Conservation (phyloP, 2,797 vertebrate genomes). For the Aldrovandia affinis region DNA sequence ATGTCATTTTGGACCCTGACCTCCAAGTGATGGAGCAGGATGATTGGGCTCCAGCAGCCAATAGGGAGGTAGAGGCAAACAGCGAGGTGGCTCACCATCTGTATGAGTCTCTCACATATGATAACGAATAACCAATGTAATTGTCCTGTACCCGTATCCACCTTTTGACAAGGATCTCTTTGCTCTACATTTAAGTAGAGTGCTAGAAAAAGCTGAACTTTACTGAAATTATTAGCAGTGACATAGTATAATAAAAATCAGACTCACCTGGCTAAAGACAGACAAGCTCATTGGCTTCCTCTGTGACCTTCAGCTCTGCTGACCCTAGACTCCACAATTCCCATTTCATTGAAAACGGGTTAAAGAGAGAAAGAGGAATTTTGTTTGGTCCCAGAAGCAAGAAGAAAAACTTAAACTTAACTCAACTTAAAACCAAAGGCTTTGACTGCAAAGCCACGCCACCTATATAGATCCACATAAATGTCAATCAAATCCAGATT, state of each 20-base stretch:
- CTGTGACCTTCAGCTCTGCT: not conserved
- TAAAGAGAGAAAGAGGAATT: too few species aligned
- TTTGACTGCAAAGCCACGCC: not conserved
- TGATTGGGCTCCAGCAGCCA: not conserved
- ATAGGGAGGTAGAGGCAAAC: not conserved
- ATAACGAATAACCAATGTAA: not conserved
- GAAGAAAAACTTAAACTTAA: not conserved
- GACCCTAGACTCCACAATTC: not conserved
- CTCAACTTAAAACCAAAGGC: not conserved
- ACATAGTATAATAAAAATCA: not conserved
- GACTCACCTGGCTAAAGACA: not conserved
- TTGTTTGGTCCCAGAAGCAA: not conserved
- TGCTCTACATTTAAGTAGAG: not conserved
- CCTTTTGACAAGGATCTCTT: not conserved
- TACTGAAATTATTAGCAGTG: not conserved
- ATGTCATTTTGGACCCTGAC: not conserved
- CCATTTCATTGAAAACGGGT: not conserved
- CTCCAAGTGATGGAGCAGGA: not conserved
- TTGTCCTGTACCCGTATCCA: not conserved
- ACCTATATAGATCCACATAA: constrained; percentile 5
- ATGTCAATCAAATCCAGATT: constrained; percentile 4
- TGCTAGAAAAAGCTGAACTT: not conserved
- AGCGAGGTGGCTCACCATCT: not conserved
- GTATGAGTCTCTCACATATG: not conserved
- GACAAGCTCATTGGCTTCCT: not conserved